phyloP scores from a whole-genome alignment of 1,140 invertebrate genomes.

The Bombus sylvicola region DNA sequence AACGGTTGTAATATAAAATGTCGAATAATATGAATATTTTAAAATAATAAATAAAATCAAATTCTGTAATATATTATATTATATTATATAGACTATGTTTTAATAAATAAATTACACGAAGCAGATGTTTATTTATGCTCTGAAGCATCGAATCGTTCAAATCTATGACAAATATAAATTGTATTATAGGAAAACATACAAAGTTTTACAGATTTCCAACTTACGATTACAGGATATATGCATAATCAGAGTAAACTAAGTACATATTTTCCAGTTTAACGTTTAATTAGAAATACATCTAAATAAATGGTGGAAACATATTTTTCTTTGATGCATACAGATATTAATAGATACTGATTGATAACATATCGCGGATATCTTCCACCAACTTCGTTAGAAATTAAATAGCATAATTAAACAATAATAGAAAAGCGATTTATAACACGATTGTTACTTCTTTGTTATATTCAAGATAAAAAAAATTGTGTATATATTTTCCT shows the following conservation, averaged over 20 bases:
- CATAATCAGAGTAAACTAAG: background rate
- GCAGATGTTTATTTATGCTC: too few species aligned
- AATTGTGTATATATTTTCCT: background rate
- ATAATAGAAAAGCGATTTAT: background rate
- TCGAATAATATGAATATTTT: background rate
- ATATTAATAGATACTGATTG: too few species aligned
- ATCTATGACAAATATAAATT: too few species aligned
- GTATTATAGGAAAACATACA: background rate
- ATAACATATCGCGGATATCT: too few species aligned
- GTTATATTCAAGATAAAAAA: background rate
- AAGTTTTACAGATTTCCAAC: background rate
- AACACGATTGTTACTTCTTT: background rate
- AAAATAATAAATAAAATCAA: background rate
- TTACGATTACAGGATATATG: background rate
- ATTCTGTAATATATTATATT: background rate
- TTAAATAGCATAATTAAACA: too few species aligned
- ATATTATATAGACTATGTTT: background rate
- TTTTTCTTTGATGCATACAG: too few species aligned
- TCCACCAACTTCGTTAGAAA: too few species aligned
- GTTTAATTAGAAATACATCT: background rate
- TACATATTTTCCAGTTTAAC: background rate
- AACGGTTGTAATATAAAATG: background rate
- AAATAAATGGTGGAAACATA: background rate
- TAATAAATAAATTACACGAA: background rate
- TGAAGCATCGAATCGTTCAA: too few species aligned